Base-by-base conservation (phyloP, 2,113 vertebrate genomes). In the Erinaceus europaeus region DNA sequence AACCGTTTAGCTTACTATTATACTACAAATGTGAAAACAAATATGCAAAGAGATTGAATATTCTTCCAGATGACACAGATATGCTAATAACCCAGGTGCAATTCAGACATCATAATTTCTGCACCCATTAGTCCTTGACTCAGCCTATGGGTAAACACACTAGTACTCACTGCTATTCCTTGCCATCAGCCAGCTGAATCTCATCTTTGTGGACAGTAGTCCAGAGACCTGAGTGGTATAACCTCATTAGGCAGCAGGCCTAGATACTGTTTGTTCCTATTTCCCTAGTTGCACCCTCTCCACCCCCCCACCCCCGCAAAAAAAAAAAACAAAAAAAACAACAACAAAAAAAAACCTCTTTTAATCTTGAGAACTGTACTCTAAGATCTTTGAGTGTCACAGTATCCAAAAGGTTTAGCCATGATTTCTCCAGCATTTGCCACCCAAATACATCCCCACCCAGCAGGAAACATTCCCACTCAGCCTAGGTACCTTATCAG, bases 31-130 rank as follows among this genome's bases (percentile, higher is more conserved):
- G 46, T 89, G 50, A 23, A 90, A 83, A 79, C 15, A 46, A 12
- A 88, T 57, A 27, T 86, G 23, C 10, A 50, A 50, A 74, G 61
- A 71, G 23, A 88, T 76, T 88, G 55, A 86, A 40, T 69, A 50
- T 46, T 20, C 42, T 89, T 84, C 38, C 53, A 86, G 40, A 89
- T 86, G 18, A 20, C 64, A 73, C 25, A 72, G 44, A 29, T n/a
- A 25, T 32, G n/a, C n/a, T 40, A 79, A 57, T 18, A 18, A 25
- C 40, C 17, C 55, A 62, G 42, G 68, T 38, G 20, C 46, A 65
- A 81, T 18, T 21, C 13, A 61, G 38, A 17, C 20, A 20, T 32
- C 5, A 12, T n/a, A 61, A 9, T 17, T 36, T 75, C n/a, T 50
- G 0, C 6, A 12, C 6, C n/a, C 27, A 5, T 7, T 32, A 62